Percentiles rank a stretch among this genome's conserved stretches.
Evolutionary conservation across 2,797 vertebrate species (phyloP).

Genomic region (Paratrypauchen microcephalus): DNA sequence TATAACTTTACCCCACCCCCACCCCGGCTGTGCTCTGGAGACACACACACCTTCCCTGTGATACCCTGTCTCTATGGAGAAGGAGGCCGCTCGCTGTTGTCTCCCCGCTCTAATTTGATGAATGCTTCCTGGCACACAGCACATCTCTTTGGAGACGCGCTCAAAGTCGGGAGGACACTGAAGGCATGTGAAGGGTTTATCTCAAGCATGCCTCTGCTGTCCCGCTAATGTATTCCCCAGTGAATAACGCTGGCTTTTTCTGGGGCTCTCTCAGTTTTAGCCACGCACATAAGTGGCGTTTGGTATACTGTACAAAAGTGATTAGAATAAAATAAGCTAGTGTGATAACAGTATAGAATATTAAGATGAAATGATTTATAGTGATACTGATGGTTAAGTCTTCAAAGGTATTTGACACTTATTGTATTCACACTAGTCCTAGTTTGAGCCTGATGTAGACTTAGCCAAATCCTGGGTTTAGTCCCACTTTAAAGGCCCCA

Average conservation of each 20-base stretch:
- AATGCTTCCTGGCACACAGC: constrained; percentile 78
- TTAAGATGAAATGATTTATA: neutral
- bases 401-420: no score
- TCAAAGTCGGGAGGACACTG: constrained; percentile 80
- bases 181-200: constrained; percentile 77
- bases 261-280: constrained; percentile 36
- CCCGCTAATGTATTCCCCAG: constrained; percentile 69
- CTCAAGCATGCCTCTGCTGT: constrained; percentile 64
- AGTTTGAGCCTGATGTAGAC: no score
- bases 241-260: constrained; percentile 55
- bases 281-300: constrained; percentile 30
- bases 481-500: no score
- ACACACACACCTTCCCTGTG: constrained; percentile 70
- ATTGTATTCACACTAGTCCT: no score
- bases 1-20: no score
- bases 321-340: constrained; percentile 15
- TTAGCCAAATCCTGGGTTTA: no score
- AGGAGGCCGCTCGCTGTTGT: constrained; percentile 68
- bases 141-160: constrained; percentile 75
- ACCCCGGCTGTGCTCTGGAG: constrained; percentile 50
- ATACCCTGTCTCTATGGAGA: constrained; percentile 76
- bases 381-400: no score
- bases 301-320: constrained; percentile 26
- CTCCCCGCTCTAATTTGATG: constrained; percentile 79
- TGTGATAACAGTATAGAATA: neutral